Base-by-base conservation (phyloP, 1,140 invertebrate species). In the Cheumatopsyche charites region DNA sequence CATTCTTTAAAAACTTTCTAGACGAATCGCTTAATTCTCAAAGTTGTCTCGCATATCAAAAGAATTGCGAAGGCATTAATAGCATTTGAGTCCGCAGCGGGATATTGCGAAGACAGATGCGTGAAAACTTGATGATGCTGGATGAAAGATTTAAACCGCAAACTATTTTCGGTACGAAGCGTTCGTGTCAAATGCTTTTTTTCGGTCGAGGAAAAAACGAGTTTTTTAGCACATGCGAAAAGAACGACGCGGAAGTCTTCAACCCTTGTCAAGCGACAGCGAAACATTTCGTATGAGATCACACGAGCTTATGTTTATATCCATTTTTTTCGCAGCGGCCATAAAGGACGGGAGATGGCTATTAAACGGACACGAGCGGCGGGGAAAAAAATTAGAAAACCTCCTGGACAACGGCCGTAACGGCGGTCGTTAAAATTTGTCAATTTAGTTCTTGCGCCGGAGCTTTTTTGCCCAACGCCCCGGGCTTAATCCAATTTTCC, bases 381-480 rank as follows among this genome's bases (percentile, higher is more conserved):
- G 62, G 29, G 19, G 19, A 17, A 65, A 62, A 42, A 65, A 42
- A 43, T 42, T 65, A 15, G 43, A 52, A 19, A 52, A 43, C 45
- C 65, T 25, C 23, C 65, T 11, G 45, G 21, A 17, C n/a, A 26
- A 45, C 42, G 43, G 42, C 36, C 62, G 62, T 26, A 29, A 29
- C 58, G 58, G 58, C 23, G 58, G 11, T 67, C 65, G 65, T 67
- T 67, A 67, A 67, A 67, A 67, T 67, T 67, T 67, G 65, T 67
- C 42, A 67, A 67, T 49, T 67, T 67, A n/a, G 62, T 26, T 13
- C 9, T 17, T 2, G 58, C 58, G 11, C 12, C 12, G 12, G 62
- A 19, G 1, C 23, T 29, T 12, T 65, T 65, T 45, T 12, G 29
- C n/a, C n/a, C n/a, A n/a, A n/a, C n/a, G n/a, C n/a, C 29, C 29